Percentiles rank a stretch among this genome's conserved stretches.
Conservation (phyloP, 2,888 invertebrate species). For the Melanostoma scalare region DNA sequence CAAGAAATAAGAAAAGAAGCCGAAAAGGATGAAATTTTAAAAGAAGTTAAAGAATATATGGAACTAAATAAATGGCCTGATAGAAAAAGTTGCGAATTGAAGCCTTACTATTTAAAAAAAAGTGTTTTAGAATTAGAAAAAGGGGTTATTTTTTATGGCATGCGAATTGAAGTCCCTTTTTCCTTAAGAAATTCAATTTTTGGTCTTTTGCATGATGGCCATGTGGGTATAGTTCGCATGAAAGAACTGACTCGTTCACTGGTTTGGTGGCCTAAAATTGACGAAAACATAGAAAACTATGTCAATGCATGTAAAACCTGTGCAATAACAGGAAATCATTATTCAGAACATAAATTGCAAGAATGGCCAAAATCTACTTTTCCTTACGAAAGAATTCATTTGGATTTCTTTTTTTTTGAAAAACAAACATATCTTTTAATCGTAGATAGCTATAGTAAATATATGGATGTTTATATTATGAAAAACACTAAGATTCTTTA, state of each 20-base stretch:
- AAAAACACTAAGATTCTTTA: constrained; percentile 2
- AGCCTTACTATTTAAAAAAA: not conserved
- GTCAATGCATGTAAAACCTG: constrained; percentile 2
- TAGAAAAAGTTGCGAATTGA: not conserved
- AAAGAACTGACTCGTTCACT: not conserved
- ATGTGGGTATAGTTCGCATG: not conserved
- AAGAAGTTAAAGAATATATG: not conserved
- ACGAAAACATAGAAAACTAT: constrained; percentile 11
- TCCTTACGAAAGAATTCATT: not conserved
- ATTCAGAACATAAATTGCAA: constrained; percentile 2
- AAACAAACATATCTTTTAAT: not conserved
- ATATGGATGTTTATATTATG: not conserved
- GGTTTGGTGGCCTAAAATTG: constrained; percentile 5
- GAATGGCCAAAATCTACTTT: not conserved
- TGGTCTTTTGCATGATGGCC: not conserved
- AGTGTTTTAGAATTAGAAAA: constrained; percentile 12
- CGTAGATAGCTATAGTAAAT: not conserved
- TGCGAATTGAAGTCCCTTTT: constrained; percentile 3
- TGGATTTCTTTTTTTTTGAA: not conserved
- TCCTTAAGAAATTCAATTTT: constrained; percentile 9
- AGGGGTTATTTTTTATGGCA: constrained; percentile 6
- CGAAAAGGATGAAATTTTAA: not conserved
- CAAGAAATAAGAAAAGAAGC: constrained; percentile 1
- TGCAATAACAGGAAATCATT: constrained; percentile 11
- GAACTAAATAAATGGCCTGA: not conserved